Evolutionary conservation across 2,888 invertebrate species (phyloP), one percentile per base, ranked within the genome.

Genomic region (Mimachlamys varia): DNA sequence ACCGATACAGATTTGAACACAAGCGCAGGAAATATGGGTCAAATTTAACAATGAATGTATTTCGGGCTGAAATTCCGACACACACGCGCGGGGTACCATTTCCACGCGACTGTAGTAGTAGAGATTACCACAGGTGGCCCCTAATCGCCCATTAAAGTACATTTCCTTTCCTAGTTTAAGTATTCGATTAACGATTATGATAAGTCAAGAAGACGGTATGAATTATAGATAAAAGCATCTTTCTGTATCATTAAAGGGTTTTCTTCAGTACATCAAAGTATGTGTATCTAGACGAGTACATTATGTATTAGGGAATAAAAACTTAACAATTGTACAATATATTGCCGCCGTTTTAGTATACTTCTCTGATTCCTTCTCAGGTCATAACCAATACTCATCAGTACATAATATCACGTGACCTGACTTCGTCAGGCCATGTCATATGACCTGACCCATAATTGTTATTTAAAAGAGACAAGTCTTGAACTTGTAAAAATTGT

Each of bases 1-100:
- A 76, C 76, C 76, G 76, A 76, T 76, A 76, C 76, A 76, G 76
- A 27, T 76, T 76, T 76, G 1, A 76, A 76, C 12, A 22, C 76
- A 76, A 76, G 33, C 27, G 15, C 76, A 76, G 76, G 76, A 76
- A 76, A 76, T 76, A 76, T 76, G 33, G 76, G 76, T 76, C 76
- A 76, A 76, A 76, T 76, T 27, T 76, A 76, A 76, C 76, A 76
- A 76, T 76, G 76, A 33, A 76, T 10, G 76, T 12, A 76, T 5
- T 76, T n/a, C 4, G 76, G 76, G 12, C 76, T 33, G 33, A 76
- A 27, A 76, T 76, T 76, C 76, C 76, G 76, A 76, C 76, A 76
- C 76, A 76, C 76, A 27, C 76, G 76, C 33, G 13, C 76, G 27
- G 27, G 44, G 44, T 44, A 44, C 44, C 76, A 27, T 27, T 76